A percentile compares a stretch with the other conserved stretches of the same genome.
These are phyloP conservation scores for Nymphalis urticae DNA, from an alignment of 2,888 invertebrate species.

Conservation along the genomic window DNA sequence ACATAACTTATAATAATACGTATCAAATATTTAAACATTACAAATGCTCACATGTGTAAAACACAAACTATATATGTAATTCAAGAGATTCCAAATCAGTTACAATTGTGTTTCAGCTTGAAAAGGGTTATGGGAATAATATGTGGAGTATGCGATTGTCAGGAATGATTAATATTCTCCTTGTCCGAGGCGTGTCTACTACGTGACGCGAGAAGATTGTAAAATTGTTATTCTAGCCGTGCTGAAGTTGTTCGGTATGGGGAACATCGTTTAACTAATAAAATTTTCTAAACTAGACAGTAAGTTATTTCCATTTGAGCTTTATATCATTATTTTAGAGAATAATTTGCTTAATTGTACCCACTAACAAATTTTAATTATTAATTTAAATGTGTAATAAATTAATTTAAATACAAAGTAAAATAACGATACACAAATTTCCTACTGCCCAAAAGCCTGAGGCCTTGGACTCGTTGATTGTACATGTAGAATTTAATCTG, in stretches of 20 bases:
- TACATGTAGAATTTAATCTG: no score
- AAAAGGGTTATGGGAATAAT: slow-evolving; percentile 3
- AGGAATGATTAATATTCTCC: slow-evolving; percentile 16
- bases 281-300: slow-evolving; percentile 5
- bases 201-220: slow-evolving; percentile 17
- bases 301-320: slow-evolving; percentile 1
- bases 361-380: background rate
- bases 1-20: no score
- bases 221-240: slow-evolving; percentile 15
- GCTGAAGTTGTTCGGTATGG: slow-evolving; percentile 1
- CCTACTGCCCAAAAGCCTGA: no score
- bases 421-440: no score
- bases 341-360: background rate
- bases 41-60: no score
- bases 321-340: background rate
- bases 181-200: slow-evolving; percentile 4
- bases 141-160: background rate
- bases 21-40: no score
- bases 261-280: slow-evolving; percentile 6
- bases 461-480: no score
- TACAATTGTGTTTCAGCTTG: slow-evolving; percentile 7
- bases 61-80: background rate
- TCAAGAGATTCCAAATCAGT: slow-evolving; percentile 5
- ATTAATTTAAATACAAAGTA: no score
- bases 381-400: background rate